These are phyloP conservation scores for Falco punctatus DNA, from an alignment of 2,113 vertebrate genomes.

Conservation along the genomic window DNA sequence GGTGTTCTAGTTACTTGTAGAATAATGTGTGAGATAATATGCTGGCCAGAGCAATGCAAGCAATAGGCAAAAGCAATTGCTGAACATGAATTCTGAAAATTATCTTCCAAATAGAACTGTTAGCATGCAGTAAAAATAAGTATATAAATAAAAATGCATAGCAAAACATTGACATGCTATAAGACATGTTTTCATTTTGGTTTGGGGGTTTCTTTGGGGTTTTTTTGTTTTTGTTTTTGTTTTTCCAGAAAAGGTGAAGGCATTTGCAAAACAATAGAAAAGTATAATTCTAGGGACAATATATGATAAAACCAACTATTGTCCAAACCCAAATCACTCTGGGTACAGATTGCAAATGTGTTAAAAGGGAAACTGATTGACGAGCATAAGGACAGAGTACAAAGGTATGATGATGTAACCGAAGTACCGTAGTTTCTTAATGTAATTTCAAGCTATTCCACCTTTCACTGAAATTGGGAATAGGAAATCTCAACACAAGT, in stretches of 20 bases:
- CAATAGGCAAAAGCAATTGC: not conserved
- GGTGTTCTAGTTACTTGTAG: not conserved
- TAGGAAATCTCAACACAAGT: too few relatives aligned
- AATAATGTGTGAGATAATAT: not conserved
- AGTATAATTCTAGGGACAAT: not conserved
- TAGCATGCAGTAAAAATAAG: not conserved
- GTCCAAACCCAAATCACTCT: not conserved
- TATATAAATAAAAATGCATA: not conserved
- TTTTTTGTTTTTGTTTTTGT: not conserved
- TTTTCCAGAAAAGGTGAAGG: not conserved
- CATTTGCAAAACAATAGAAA: not conserved
- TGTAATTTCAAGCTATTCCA: not conserved
- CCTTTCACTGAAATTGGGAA: too few relatives aligned
- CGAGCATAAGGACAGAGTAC: not conserved
- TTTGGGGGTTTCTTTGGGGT: not conserved
- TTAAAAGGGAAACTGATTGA: not conserved
- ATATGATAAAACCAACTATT: not conserved
- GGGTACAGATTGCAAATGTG: not conserved
- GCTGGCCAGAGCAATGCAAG: not conserved
- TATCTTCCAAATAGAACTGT: not conserved
- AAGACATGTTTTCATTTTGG: not conserved
- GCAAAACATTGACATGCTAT: not conserved
- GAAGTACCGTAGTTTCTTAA: not conserved
- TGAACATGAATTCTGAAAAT: not conserved
- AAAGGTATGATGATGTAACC: not conserved